These are phyloP conservation scores for Colletes gigas DNA, from an alignment of 1,140 invertebrate genomes.

Conservation along the genomic window DNA sequence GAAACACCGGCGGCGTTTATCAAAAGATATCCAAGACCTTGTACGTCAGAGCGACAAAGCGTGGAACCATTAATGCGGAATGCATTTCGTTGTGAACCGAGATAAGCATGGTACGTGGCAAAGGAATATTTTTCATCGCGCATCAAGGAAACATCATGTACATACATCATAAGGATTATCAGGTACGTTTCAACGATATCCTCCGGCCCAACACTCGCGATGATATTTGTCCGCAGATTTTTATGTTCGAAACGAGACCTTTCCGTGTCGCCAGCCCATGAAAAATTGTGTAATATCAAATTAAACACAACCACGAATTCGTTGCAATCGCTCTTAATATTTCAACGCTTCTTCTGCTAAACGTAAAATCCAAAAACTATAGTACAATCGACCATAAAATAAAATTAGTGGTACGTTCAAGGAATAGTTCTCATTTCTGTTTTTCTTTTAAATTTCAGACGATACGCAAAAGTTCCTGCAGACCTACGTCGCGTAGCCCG, in stretches of 20 bases:
- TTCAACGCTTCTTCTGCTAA: neutral
- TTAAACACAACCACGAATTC: neutral
- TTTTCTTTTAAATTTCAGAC: neutral
- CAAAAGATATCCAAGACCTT: slow-evolving; percentile 27
- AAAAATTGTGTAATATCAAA: neutral
- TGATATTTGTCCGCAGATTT: slow-evolving; percentile 1
- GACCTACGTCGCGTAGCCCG: too few relatives aligned
- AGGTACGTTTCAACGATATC: neutral
- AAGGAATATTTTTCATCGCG: slow-evolving; percentile 33
- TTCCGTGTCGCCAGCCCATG: neutral
- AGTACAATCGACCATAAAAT: neutral
- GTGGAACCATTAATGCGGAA: slow-evolving; percentile 8
- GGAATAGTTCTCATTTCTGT: too few relatives aligned
- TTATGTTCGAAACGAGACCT: neutral
- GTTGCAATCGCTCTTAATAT: neutral
- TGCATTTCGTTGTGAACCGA: slow-evolving; percentile 10
- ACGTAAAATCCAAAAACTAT: too few relatives aligned
- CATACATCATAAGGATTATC: slow-evolving; percentile 38
- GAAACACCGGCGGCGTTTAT: neutral
- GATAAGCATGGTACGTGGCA: slow-evolving; percentile 35
- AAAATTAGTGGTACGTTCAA: neutral
- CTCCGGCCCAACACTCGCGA: neutral
- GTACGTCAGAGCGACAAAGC: slow-evolving; percentile 11
- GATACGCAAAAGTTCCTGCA: neutral
- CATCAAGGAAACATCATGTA: slow-evolving; percentile 42